A percentile compares a stretch with the other conserved stretches of the same genome.
Evolutionary conservation across 2,797 vertebrate genomes (phyloP).

Genomic region (Tapirus indicus): DNA sequence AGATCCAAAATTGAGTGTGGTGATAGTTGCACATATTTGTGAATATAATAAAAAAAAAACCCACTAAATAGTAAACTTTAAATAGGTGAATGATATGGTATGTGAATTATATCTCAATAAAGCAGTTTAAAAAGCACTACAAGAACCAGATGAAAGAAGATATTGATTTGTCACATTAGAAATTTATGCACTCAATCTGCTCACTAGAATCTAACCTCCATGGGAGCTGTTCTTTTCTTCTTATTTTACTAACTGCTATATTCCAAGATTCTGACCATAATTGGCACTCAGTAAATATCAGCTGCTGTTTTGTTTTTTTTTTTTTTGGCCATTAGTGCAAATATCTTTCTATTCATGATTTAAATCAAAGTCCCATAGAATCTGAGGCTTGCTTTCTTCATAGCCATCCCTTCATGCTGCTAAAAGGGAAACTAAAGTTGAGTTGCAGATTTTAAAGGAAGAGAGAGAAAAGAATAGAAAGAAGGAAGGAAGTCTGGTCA

Average conservation of each 20-base stretch:
- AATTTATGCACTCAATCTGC: neutral
- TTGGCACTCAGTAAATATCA: neutral
- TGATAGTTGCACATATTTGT: neutral
- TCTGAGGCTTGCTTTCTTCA: neutral
- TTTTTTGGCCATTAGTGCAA: neutral
- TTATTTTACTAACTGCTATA: neutral
- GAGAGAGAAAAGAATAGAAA: neutral
- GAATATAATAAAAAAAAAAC: neutral
- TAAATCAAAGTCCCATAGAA: neutral
- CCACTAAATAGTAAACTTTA: neutral
- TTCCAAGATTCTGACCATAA: neutral
- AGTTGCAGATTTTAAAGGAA: neutral
- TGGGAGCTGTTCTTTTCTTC: neutral
- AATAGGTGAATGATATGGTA: neutral
- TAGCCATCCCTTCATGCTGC: neutral
- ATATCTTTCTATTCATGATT: neutral
- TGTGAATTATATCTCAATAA: neutral
- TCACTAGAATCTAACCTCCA: neutral
- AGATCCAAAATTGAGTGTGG: neutral
- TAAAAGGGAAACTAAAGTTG: neutral
- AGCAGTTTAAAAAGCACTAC: neutral
- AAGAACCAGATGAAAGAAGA: neutral
- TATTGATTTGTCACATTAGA: neutral
- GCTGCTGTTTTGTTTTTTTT: too few species aligned
- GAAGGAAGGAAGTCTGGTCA: neutral